Percentiles rank a stretch among this genome's conserved stretches.
These are phyloP conservation scores for Zosterops borbonicus DNA, from an alignment of 2,113 vertebrate genomes.

Conservation along the genomic window DNA sequence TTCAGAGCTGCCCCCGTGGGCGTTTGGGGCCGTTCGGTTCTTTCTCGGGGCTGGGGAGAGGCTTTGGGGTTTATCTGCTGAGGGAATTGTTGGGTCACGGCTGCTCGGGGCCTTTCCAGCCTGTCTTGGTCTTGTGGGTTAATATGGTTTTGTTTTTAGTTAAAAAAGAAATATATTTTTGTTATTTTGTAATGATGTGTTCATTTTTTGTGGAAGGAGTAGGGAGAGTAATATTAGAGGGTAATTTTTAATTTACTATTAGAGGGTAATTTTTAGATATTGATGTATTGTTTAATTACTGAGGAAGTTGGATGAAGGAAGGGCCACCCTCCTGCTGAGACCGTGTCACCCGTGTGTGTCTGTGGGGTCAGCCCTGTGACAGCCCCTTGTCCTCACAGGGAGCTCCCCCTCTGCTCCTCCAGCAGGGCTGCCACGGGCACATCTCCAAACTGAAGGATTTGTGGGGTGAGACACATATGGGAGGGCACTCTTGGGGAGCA, in stretches of 20 bases:
- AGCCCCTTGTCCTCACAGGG: not conserved
- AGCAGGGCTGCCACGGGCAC: not conserved
- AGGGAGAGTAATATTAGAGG: not conserved
- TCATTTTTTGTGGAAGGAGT: not conserved
- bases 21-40: fast-evolving
- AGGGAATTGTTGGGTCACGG: not conserved
- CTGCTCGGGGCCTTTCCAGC: not conserved
- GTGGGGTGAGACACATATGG: fast-evolving
- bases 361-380: not conserved
- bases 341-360: fast-evolving
- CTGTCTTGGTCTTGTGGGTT: not conserved
- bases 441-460: fast-evolving
- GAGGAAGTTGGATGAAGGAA: not conserved
- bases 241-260: no score
- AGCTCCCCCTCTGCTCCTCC: not conserved
- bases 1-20: not conserved
- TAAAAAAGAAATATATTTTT: not conserved
- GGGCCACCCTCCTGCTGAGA: not conserved
- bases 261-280: not conserved
- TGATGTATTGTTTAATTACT: not conserved
- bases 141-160: not conserved
- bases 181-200: not conserved
- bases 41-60: not conserved
- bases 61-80: fast-evolving
- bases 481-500: not conserved